These are phyloP conservation scores for Mylabris sibirica DNA, from an alignment of 2,888 invertebrate genomes.

Conservation along the genomic window DNA sequence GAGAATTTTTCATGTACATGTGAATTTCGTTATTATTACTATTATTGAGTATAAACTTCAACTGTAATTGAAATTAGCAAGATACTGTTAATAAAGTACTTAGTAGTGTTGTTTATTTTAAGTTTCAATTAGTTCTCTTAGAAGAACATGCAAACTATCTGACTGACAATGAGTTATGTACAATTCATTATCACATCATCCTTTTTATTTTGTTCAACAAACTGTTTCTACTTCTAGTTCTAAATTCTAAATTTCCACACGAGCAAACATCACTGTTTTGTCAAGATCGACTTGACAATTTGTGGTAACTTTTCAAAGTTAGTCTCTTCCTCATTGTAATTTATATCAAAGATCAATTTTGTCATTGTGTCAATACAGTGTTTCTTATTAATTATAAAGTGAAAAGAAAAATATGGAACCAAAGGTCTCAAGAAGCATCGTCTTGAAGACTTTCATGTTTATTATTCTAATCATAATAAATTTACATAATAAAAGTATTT, in stretches of 20 bases:
- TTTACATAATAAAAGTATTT: conserved; percentile 35
- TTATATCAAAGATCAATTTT: neutral
- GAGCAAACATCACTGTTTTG: neutral
- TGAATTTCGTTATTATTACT: neutral
- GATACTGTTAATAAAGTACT: neutral
- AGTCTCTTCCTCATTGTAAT: neutral
- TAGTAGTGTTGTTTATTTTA: neutral
- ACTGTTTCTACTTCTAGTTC: neutral
- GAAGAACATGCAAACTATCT: neutral
- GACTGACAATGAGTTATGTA: neutral
- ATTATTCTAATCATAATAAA: conserved; percentile 33
- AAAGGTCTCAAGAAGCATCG: neutral
- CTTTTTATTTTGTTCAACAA: neutral
- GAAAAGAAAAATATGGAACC: neutral
- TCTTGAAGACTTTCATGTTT: conserved; percentile 19
- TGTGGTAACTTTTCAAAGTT: neutral
- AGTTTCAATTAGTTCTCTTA: neutral
- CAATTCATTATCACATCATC: conserved; percentile 5
- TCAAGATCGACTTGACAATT: conserved; percentile 4
- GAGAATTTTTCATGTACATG: neutral
- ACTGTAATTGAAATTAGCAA: neutral
- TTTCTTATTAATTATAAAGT: neutral
- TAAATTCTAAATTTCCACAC: neutral
- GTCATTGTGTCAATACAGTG: neutral
- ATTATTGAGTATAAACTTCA: neutral